These are phyloP conservation scores for Antheraea mylitta DNA, from an alignment of 1,140 invertebrate genomes.

Conservation along the genomic window DNA sequence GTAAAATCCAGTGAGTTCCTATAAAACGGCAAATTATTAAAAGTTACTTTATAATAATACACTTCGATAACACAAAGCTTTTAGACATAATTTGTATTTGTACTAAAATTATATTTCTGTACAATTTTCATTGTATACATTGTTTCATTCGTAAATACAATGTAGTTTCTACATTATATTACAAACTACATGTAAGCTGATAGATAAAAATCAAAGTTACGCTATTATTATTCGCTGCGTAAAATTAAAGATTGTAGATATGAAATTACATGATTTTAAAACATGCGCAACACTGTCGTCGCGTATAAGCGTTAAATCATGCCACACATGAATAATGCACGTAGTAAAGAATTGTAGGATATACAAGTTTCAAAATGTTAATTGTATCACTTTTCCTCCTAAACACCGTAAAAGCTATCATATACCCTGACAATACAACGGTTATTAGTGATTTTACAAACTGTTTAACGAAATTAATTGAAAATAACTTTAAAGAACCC, in stretches of 20 bases:
- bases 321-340: neutral
- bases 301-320: neutral
- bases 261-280: neutral
- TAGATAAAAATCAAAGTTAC: neutral
- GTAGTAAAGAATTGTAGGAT: neutral
- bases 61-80: too few species aligned
- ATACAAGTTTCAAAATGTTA: neutral
- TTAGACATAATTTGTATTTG: too few species aligned
- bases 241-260: neutral
- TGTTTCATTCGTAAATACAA: neutral
- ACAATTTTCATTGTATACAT: neutral
- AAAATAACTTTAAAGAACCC: conserved; percentile 42
- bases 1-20: too few species aligned
- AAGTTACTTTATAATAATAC: too few species aligned
- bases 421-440: conserved; percentile 49
- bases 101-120: too few species aligned
- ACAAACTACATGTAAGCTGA: neutral
- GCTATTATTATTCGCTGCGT: neutral
- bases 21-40: too few species aligned
- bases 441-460: conserved; percentile 46
- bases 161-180: neutral
- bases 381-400: neutral
- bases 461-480: conserved; percentile 51
- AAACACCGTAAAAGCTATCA: conserved; percentile 16
- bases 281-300: neutral